A percentile compares a stretch with the other conserved stretches of the same genome.
phyloP scores from a whole-genome alignment of 2,797 vertebrate genomes.

The Kryptolebias ocellatus region DNA sequence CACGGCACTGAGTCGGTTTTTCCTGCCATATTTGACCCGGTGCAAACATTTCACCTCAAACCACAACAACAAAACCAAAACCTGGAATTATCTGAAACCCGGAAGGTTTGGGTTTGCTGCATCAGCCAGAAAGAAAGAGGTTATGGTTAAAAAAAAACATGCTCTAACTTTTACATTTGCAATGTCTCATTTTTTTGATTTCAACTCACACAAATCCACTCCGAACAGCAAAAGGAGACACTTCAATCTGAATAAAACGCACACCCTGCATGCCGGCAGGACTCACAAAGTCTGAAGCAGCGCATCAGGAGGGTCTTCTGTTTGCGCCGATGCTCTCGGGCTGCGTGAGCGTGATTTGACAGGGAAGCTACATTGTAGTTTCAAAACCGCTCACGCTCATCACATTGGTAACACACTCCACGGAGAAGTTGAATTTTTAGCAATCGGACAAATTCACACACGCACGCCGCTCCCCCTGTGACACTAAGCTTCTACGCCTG shows the following conservation, averaged over 20 bases:
- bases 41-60: constrained; percentile 20
- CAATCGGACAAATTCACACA: constrained; percentile 5
- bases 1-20: background rate
- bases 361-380: constrained; percentile 43
- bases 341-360: constrained; percentile 71
- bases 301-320: constrained; percentile 86
- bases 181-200: background rate
- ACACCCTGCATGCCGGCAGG: constrained; percentile 54
- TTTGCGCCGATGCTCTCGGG: constrained; percentile 84
- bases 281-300: constrained; percentile 90
- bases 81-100: background rate
- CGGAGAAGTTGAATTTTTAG: background rate
- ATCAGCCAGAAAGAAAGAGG: too few relatives aligned
- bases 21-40: background rate
- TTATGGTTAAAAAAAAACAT: too few relatives aligned
- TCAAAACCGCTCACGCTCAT: constrained; percentile 8
- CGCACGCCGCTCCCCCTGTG: constrained; percentile 1
- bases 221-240: constrained; percentile 64
- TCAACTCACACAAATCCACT: constrained; percentile 32
- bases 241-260: constrained; percentile 40
- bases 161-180: background rate
- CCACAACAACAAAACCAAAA: constrained; percentile 23
- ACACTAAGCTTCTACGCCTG: constrained; percentile 24
- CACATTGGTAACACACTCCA: constrained; percentile 2
- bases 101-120: background rate